Percentiles rank a stretch among this genome's conserved stretches.
These are phyloP conservation scores for Chalcis sispes DNA, from an alignment of 2,888 invertebrate genomes.

Conservation along the genomic window DNA sequence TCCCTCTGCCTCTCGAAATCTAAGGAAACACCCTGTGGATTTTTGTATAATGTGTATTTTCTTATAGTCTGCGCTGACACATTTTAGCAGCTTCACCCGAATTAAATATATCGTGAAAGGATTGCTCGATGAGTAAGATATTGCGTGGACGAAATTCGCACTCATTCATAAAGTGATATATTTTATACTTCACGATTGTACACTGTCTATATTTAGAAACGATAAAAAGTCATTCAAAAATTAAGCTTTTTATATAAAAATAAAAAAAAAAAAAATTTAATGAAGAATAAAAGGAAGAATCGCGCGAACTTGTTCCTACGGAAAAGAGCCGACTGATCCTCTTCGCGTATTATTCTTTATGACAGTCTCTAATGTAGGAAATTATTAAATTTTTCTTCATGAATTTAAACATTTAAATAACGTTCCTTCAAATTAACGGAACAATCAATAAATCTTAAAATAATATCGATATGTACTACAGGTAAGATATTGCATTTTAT, in stretches of 20 bases:
- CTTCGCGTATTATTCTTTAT: constrained; percentile 42
- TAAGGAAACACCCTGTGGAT: constrained; percentile 24
- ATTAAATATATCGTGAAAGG: constrained; percentile 49
- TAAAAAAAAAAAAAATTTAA: constrained; percentile 1
- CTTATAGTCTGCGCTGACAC: constrained; percentile 50
- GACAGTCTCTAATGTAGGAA: constrained; percentile 18
- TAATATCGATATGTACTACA: not conserved
- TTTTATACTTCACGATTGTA: constrained; percentile 67
- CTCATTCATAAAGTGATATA: constrained; percentile 65
- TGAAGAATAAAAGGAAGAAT: constrained; percentile 36
- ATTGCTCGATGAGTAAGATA: constrained; percentile 46
- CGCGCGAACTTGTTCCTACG: constrained; percentile 54
- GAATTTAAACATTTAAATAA: constrained; percentile 26
- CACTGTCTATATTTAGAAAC: constrained; percentile 48
- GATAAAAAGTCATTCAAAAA: constrained; percentile 29
- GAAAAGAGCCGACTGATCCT: constrained; percentile 47
- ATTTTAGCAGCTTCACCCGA: constrained; percentile 57
- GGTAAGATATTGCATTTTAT: constrained; percentile 7
- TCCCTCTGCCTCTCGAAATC: constrained; percentile 28
- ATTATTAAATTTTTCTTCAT: constrained; percentile 7
- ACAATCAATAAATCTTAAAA: constrained; percentile 21
- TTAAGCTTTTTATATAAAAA: constrained; percentile 41
- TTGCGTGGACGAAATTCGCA: constrained; percentile 58
- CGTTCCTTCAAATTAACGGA: constrained; percentile 40
- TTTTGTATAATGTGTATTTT: constrained; percentile 55